Base-by-base conservation (phyloP, 2,888 invertebrate species). In the Gastrophysa polygoni region DNA sequence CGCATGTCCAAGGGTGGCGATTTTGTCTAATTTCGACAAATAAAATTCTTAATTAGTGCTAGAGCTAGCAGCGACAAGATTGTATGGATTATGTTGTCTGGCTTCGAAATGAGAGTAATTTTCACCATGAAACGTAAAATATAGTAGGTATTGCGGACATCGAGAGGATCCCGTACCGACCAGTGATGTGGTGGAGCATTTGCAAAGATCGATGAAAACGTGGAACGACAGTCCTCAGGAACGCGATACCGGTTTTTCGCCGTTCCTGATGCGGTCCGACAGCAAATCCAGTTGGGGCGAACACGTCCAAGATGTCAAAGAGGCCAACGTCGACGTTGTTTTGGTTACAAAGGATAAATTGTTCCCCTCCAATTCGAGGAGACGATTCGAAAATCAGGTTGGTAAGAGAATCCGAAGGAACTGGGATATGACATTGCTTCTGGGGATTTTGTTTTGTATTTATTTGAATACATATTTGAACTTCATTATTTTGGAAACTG, bases 351-450 rank as follows among this genome's bases (percentile, higher is more conserved):
- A 84, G 29, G 91, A 91, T 44, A 88, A 89, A 74, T 81, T 90
- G 66, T 85, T n/a, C n/a, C n/a, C 87, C 0, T 85, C 88, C 11
- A 89, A 86, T 73, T 82, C 85, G 2, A 87, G 86, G 69, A 83
- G 89, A 62, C 85, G 90, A 57, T 86, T 86, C 66, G 92, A 93
- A 80, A 88, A 86, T 74, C 90, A 91, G 84, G 91, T 91, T 73
- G 71, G 78, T 48, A 44, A 57, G 7, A 24, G 2, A 24, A 11
- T n/a, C n/a, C n/a, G n/a, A n/a, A n/a, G n/a, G n/a, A n/a, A n/a
- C n/a, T n/a, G n/a, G n/a, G n/a, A n/a, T n/a, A n/a, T n/a, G n/a
- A n/a, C n/a, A n/a, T n/a, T n/a, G n/a, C n/a, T n/a, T n/a, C n/a
- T n/a, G n/a, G n/a, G n/a, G n/a, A n/a, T n/a, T n/a, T n/a, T n/a